Percentiles rank a stretch among this genome's conserved stretches.
phyloP scores from a whole-genome alignment of 2,888 invertebrate genomes.

The Agrotis exclamationis region DNA sequence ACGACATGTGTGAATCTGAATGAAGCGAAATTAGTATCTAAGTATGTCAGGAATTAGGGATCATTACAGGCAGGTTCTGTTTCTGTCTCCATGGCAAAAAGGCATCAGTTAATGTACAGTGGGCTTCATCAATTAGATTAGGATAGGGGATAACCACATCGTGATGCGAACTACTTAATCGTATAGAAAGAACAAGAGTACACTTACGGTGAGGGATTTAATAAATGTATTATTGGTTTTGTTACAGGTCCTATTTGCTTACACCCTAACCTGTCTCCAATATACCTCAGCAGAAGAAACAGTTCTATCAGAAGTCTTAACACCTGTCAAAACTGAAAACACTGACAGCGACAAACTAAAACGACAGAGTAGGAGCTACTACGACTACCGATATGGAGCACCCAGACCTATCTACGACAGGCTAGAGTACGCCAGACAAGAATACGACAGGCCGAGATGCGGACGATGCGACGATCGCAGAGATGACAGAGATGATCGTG shows the following conservation, averaged over 20 bases:
- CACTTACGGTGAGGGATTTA: neutral
- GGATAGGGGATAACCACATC: too few relatives aligned
- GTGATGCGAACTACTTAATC: too few relatives aligned
- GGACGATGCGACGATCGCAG: conserved; percentile 78
- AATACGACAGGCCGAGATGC: conserved; percentile 79
- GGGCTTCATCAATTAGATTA: too few relatives aligned
- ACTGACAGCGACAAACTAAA: conserved; percentile 70
- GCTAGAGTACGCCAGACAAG: conserved; percentile 68
- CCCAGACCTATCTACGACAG: conserved; percentile 78
- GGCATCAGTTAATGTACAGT: too few relatives aligned
- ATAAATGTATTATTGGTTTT: conserved; percentile 22
- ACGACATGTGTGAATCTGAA: too few relatives aligned
- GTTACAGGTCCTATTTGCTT: conserved; percentile 76
- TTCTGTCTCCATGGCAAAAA: too few relatives aligned
- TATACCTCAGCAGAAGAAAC: conserved; percentile 74
- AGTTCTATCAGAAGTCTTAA: conserved; percentile 76
- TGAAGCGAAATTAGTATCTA: too few relatives aligned
- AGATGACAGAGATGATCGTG: conserved; percentile 71
- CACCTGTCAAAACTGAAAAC: conserved; percentile 61
- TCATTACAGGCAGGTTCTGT: too few relatives aligned
- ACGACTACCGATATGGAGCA: conserved; percentile 81
- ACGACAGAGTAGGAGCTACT: conserved; percentile 84
- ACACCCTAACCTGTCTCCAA: conserved; percentile 63
- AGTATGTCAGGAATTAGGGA: too few relatives aligned
- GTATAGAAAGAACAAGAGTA: too few relatives aligned